Evolutionary conservation across 2,888 invertebrate species (phyloP).

Genomic region (Desoria tigrina): DNA sequence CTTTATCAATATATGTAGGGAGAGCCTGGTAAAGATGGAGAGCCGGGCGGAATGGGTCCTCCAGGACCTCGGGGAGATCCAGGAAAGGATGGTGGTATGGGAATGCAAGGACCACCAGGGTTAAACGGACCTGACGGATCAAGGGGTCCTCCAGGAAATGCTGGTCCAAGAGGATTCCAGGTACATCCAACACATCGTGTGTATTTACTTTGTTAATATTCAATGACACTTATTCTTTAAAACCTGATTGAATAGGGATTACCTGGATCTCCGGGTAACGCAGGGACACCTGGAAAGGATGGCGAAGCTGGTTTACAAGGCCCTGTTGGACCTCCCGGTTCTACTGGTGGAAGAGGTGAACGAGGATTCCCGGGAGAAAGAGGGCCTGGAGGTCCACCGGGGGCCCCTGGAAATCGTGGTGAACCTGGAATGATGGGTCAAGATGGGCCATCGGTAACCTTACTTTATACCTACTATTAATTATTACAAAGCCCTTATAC

Average conservation of each 20-base stretch:
- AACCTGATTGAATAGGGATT: conserved; percentile 62
- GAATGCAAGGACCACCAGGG: conserved; percentile 64
- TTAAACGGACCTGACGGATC: conserved; percentile 71
- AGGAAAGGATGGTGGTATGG: conserved; percentile 65
- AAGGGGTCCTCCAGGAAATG: conserved; percentile 73
- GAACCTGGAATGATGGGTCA: conserved; percentile 68
- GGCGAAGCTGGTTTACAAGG: conserved; percentile 74
- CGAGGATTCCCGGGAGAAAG: conserved; percentile 70
- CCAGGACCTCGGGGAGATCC: conserved; percentile 77
- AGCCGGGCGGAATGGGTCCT: conserved; percentile 71
- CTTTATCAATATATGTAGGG: conserved; percentile 61
- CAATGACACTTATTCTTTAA: background rate
- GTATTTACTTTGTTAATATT: background rate
- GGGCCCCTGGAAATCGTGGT: conserved; percentile 67
- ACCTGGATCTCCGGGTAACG: conserved; percentile 72
- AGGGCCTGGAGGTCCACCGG: conserved; percentile 69
- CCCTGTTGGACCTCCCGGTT: conserved; percentile 64
- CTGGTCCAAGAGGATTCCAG: conserved; percentile 79
- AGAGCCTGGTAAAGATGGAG: conserved; percentile 76
- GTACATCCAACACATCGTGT: conserved; percentile 58
- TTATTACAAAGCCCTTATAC: background rate
- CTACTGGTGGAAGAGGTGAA: conserved; percentile 62
- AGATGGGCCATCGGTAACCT: conserved; percentile 62
- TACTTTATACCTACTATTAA: background rate
- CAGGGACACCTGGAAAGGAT: conserved; percentile 77